Evolutionary conservation across 30 jellyfish, hydroid and myxozoan genomes (phyloP), one percentile per base, ranked within the genome.

Genomic region (Hydractinia symbiolongicarpus): DNA sequence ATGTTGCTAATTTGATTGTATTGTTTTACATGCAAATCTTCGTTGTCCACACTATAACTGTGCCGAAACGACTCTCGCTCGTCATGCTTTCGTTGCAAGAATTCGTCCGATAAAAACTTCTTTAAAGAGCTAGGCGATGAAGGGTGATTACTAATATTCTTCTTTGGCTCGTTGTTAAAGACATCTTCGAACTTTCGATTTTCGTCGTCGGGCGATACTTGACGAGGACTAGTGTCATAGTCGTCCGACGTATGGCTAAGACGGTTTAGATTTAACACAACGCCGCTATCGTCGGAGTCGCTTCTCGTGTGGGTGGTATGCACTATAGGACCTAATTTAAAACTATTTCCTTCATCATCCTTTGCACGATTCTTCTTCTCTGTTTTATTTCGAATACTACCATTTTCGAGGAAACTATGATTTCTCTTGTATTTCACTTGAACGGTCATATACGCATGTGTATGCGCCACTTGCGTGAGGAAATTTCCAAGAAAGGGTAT

Each of bases 221-320:
- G 79, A 19, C 85, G 54, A 5, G 85, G 85, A 55, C 85, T 77
- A 79, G 73, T 67, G 44, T 77, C 85, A 64, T 82, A 83, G 11
- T 86, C 97, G 61, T 86, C 97, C 17, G 90, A 85, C 21, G 94
- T 85, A 66, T 88, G 95, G 54, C 94, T 90, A 15, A 83, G 73
- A 13, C 95, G 88, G 64, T 86, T 84, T 55, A 66, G 68, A 30
- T 30, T 30, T 55, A 88, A 40, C 9, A 90, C 95, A 53, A 90
- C 97, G 11, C 97, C 97, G 76, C 97, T 90, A 69, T 90, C 97
- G 72, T 90, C 92, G 4, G 97, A 90, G 71, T 90, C 93, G 62
- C 82, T 79, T 64, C 97, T 80, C 53, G 89, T 79, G 50, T 79
- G 87, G 9, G 51, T 67, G 54, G 51, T 15, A 67, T 15, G 53